Conservation (phyloP, 2,888 invertebrate species). For the Dinocampus coccinellae region DNA sequence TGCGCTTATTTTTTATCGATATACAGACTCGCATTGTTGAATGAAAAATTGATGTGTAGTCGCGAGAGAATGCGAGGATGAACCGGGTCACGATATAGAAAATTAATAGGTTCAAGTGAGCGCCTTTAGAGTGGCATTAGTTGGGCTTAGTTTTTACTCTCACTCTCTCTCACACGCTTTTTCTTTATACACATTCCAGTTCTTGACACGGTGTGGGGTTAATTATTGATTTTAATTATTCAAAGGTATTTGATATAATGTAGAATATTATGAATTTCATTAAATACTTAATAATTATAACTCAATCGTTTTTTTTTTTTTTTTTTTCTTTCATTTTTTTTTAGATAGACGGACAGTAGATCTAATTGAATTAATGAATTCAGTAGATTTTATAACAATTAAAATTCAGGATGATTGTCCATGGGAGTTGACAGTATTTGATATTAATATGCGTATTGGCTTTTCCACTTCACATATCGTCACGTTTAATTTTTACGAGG, state of each 20-base stretch:
- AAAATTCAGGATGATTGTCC: background rate
- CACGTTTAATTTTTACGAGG: background rate
- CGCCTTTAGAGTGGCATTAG: conserved; percentile 6
- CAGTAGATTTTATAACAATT: too few relatives aligned
- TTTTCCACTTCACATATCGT: background rate
- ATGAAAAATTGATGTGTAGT: conserved; percentile 31
- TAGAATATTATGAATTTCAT: background rate
- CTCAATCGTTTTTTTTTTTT: too few relatives aligned
- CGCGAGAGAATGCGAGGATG: conserved; percentile 17
- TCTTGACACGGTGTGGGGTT: background rate
- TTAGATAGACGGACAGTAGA: too few relatives aligned
- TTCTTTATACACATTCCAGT: too few relatives aligned
- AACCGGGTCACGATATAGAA: background rate
- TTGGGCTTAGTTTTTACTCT: background rate
- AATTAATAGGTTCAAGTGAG: conserved; percentile 11
- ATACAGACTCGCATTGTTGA: background rate
- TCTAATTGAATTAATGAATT: too few relatives aligned
- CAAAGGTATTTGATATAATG: background rate
- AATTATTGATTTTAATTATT: conserved; percentile 10
- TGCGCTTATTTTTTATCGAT: background rate
- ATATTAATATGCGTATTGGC: background rate
- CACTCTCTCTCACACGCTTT: background rate
- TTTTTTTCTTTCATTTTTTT: too few relatives aligned
- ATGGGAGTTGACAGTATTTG: background rate
- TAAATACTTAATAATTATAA: too few relatives aligned